Evolutionary conservation across 2,113 vertebrate genomes (phyloP), one percentile per base, ranked within the genome.

Genomic region (Xiphophorus maculatus): DNA sequence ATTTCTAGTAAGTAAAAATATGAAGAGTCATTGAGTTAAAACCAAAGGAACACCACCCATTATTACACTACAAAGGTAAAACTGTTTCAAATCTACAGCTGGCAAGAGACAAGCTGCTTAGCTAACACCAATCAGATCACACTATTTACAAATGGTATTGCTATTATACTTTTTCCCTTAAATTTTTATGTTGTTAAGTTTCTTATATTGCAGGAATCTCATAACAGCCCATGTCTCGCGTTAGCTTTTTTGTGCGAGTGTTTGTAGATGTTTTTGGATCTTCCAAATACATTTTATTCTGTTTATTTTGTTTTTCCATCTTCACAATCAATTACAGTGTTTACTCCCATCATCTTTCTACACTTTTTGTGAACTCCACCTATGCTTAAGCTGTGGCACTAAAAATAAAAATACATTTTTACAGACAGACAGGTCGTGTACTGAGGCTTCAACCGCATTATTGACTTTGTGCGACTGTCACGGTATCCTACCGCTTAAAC

Each of bases 391-490:
- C 48, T 58, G 22, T 58, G 15, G 5, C n/a, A n/a, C 1, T 30
- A 66, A 14, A 66, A 2, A 66, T 29, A 60, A 1, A 17, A 72
- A 81, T 3, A 15, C 1, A 30, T 35, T 66, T 74, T 66, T 40
- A 2, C 42, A 63, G 79, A 2, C 54, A 63, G 77, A 54, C 17
- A 64, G 35, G 54, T 66, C 27, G 73, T 58, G 44, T 11, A 30
- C 22, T 44, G 12, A 3, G 5, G n/a, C 58, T 80, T 71, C 51
- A 29, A 48, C 66, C 48, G 37, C 22, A 17, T 0, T 3, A 48
- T 27, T 8, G 3, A 30, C 1, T 29, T 2, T 48, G 19, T 61
- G 37, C 1, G 35, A 82, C 10, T 10, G 22, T 66, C 33, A 60
- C 0, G 0, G 19, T 42, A 10, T 40, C 66, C 28, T 29, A 66